Conservation (phyloP, 2,113 vertebrate species). For the Merops nubicus region DNA sequence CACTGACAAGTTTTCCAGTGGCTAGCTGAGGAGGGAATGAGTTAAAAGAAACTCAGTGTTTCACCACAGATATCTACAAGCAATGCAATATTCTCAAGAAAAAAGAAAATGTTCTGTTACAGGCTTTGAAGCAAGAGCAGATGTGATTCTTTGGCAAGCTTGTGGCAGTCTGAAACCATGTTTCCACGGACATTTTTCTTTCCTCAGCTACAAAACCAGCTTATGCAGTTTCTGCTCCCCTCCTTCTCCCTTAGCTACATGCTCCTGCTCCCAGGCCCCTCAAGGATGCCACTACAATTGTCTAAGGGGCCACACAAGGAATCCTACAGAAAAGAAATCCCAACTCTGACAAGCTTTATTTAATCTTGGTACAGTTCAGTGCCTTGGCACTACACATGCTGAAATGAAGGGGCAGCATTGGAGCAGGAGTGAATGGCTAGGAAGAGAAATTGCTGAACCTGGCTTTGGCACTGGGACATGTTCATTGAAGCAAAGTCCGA, state of each 20-base stretch:
- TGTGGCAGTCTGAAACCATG: neutral
- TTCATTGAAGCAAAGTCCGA: neutral
- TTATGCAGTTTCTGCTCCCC: neutral
- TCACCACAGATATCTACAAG: neutral
- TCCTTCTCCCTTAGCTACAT: neutral
- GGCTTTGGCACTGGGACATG: neutral
- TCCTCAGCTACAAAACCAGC: neutral
- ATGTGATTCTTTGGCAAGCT: slow-evolving; percentile 43
- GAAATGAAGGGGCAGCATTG: neutral
- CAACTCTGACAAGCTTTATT: neutral
- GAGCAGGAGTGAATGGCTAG: neutral
- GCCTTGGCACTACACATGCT: neutral
- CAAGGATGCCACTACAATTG: neutral
- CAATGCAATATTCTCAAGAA: neutral
- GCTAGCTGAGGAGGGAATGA: neutral
- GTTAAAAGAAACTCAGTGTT: slow-evolving; percentile 4
- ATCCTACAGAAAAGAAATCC: neutral
- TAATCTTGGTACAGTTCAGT: neutral
- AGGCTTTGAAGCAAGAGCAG: slow-evolving; percentile 42
- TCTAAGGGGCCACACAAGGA: neutral
- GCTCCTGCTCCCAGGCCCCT: neutral
- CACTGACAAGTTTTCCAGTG: neutral
- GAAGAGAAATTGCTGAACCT: neutral
- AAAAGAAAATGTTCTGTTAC: neutral
- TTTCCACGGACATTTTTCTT: neutral